Conservation (phyloP, 2,113 vertebrate genomes). For the Pycnonotus jocosus region DNA sequence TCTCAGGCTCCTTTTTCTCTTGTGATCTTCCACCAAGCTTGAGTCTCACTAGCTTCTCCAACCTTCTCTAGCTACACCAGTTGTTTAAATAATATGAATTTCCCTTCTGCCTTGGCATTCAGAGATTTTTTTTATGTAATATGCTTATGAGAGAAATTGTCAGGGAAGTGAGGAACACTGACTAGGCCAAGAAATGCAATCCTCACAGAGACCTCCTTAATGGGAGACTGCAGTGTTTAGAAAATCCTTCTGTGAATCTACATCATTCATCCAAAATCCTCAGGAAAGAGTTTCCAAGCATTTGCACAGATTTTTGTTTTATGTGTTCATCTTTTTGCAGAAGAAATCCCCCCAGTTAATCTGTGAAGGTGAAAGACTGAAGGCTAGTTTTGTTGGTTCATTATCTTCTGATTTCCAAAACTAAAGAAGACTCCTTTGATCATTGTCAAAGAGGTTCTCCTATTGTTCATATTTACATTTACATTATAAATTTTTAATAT, state of each 20-base stretch:
- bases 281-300: not conserved
- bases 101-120: not conserved
- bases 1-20: not conserved
- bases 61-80: not conserved
- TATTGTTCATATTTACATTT: not conserved
- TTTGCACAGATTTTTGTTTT: not conserved
- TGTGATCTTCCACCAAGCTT: not conserved
- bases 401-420: not conserved
- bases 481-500: not conserved
- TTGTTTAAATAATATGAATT: not conserved
- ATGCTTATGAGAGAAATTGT: not conserved
- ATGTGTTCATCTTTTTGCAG: not conserved
- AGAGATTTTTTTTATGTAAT: not conserved
- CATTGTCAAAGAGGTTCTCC: not conserved
- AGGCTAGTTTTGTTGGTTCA: not conserved
- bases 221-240: not conserved
- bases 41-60: not conserved
- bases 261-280: not conserved
- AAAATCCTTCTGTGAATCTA: not conserved
- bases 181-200: not conserved
- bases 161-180: not conserved
- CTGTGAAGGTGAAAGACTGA: not conserved
- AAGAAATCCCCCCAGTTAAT: not conserved
- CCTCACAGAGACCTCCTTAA: not conserved
- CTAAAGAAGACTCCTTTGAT: not conserved